Evolutionary conservation across 2,797 vertebrate species (phyloP), one percentile per base, ranked within the genome.

Genomic region (Rhabdophis nuchalis): DNA sequence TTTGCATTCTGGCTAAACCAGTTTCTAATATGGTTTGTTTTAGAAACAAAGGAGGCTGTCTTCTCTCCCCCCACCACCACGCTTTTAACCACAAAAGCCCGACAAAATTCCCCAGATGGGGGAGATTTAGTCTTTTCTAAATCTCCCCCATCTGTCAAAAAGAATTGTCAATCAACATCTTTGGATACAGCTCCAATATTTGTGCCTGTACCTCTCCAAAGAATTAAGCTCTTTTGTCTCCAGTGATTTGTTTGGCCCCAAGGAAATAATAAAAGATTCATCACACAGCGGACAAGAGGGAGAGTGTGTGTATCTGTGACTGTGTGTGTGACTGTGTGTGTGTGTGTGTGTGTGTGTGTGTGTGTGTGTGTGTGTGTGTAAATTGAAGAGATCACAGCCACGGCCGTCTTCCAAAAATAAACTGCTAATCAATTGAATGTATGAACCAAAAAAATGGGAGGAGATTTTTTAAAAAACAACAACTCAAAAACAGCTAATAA

Each of bases 391-490:
- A 85, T 92, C 68, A 56, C 27, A 85, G 36, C 5, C 57, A 68
- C n/a, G n/a, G 88, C 91, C 57, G 87, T 41, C 64, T 92, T 85
- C 88, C 64, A 92, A 89, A 64, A 87, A 89, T 68, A 13, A 29
- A 86, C 52, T 87, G 89, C 20, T 92, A 53, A 92, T 94, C 93
- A 90, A 85, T 94, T 91, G 85, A 91, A 86, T 27, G 1, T 86
- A 92, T 88, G 88, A 93, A 68, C 0, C 90, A 88, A 60, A 60
- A 60, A 92, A 90, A 85, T 16, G 88, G 3, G 29, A 58, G 46
- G 64, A 7, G 46, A 50, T 50, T n/a, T 50, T 50, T 50, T 0
- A 32, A n/a, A 50, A 41, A 36, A 92, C 8, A 32, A 5, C 10
- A 36, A 86, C 1, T 6, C 58, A 1, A 61, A n/a, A 13, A 57